A percentile compares a stretch with the other conserved stretches of the same genome.
Conservation (phyloP, 2,888 invertebrate species). For the Eilema sororculum region DNA sequence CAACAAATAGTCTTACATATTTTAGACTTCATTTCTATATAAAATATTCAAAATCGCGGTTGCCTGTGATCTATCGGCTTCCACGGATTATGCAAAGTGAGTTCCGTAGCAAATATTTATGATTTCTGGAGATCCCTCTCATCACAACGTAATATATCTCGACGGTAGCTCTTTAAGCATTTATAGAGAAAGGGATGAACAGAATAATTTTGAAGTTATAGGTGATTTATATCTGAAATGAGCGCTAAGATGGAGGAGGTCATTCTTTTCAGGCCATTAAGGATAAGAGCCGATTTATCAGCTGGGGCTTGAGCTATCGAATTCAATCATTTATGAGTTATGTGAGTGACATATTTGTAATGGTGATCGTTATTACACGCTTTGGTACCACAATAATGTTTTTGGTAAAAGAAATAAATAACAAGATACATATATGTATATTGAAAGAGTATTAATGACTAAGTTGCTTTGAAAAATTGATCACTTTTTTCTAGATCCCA, state of each 20-base stretch:
- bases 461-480: neutral
- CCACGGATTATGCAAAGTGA: conserved; percentile 52
- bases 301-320: neutral
- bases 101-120: conserved; percentile 52
- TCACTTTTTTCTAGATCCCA: neutral
- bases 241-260: neutral
- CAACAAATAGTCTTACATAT: conserved; percentile 35
- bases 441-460: too few relatives aligned
- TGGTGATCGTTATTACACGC: neutral
- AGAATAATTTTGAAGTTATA: conserved; percentile 21
- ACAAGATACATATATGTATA: neutral
- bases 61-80: conserved; percentile 49
- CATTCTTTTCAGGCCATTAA: conserved; percentile 11
- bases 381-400: neutral
- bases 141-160: conserved; percentile 33
- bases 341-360: conserved; percentile 1
- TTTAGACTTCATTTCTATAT: conserved; percentile 28
- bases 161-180: conserved; percentile 29
- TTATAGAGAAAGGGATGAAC: conserved; percentile 21
- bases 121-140: conserved; percentile 40
- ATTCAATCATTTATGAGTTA: conserved; percentile 1
- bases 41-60: conserved; percentile 47
- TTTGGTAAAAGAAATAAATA: neutral
- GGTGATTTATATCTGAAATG: conserved; percentile 15
- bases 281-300: conserved; percentile 13